Percentiles rank a stretch among this genome's conserved stretches.
phyloP scores from a whole-genome alignment of 2,888 invertebrate genomes.

The Clunio marinus region DNA sequence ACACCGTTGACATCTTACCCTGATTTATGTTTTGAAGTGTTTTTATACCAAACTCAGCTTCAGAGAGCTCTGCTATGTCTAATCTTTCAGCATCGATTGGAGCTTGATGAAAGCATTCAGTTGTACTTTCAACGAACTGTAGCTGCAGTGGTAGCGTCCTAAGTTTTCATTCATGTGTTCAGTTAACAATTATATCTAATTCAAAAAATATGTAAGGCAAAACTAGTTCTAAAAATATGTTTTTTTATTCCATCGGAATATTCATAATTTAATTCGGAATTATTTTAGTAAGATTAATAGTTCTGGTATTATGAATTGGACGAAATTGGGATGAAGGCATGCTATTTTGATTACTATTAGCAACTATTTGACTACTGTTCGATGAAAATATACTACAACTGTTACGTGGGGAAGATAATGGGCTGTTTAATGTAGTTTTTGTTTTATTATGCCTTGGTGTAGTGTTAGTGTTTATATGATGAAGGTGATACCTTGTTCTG shows the following conservation, averaged over 20 bases:
- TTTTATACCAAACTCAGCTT: slow-evolving; percentile 70
- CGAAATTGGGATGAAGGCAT: slow-evolving; percentile 52
- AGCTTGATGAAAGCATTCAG: slow-evolving; percentile 46
- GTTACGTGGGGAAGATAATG: slow-evolving; percentile 48
- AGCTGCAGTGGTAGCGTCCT: slow-evolving; percentile 56
- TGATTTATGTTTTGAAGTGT: slow-evolving; percentile 68
- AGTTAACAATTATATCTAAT: too few relatives aligned
- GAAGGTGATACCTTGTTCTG: slow-evolving; percentile 62
- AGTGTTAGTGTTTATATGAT: slow-evolving; percentile 53
- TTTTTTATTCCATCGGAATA: too few relatives aligned
- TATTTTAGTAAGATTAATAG: slow-evolving; percentile 36
- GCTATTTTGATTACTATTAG: slow-evolving; percentile 43
- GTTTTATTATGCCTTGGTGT: slow-evolving; percentile 50
- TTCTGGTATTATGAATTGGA: slow-evolving; percentile 49
- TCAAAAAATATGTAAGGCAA: too few relatives aligned
- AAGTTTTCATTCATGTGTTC: slow-evolving; percentile 27
- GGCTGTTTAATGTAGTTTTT: slow-evolving; percentile 47
- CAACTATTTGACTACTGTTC: background rate
- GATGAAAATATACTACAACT: slow-evolving; percentile 40
- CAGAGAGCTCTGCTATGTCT: slow-evolving; percentile 60
- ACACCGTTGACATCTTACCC: slow-evolving; percentile 63
- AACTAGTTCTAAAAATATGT: too few relatives aligned
- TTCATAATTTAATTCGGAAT: too few relatives aligned
- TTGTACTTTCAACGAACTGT: slow-evolving; percentile 48
- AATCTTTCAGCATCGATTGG: slow-evolving; percentile 41